Percentiles rank a stretch among this genome's conserved stretches.
These are phyloP conservation scores for Hylaeus volcanicus DNA, from an alignment of 1,140 invertebrate species.

Conservation along the genomic window DNA sequence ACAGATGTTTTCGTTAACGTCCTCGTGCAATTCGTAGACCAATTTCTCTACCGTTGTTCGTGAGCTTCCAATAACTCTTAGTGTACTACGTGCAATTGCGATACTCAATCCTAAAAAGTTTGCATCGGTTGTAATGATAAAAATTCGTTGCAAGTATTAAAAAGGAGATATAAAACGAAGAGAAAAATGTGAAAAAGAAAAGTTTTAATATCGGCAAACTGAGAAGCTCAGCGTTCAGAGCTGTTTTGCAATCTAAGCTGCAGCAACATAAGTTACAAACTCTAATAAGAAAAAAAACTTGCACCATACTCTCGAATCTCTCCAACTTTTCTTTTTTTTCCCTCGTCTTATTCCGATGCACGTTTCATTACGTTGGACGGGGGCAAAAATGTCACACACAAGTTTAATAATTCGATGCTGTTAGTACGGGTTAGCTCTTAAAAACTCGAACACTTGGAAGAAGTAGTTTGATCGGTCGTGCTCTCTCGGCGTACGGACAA, in stretches of 20 bases:
- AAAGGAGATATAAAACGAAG: constrained; percentile 22
- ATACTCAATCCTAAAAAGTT: constrained; percentile 63
- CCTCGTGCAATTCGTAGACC: constrained; percentile 34
- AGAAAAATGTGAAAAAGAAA: constrained; percentile 6
- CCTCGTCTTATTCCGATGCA: neutral
- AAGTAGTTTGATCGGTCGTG: constrained; percentile 23
- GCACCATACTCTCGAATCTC: constrained; percentile 14
- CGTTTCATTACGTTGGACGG: neutral
- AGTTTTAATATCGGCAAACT: constrained; percentile 15
- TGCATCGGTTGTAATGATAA: constrained; percentile 8
- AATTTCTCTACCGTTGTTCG: neutral
- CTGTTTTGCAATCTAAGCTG: constrained; percentile 37
- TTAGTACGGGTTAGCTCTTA: constrained; percentile 29
- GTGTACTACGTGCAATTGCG: constrained; percentile 63
- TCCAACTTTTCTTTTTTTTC: neutral
- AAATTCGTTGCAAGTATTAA: constrained; percentile 21
- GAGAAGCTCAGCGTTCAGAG: constrained; percentile 28
- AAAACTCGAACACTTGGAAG: constrained; percentile 14
- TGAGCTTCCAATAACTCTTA: neutral
- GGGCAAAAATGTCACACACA: constrained; percentile 25
- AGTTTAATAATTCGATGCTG: constrained; percentile 43
- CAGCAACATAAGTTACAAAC: constrained; percentile 36
- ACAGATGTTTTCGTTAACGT: constrained; percentile 53
- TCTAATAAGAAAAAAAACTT: constrained; percentile 21
- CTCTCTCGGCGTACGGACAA: constrained; percentile 6